Evolutionary conservation across 2,797 vertebrate species (phyloP).

Genomic region (Oryzias dopingdopingensis): DNA sequence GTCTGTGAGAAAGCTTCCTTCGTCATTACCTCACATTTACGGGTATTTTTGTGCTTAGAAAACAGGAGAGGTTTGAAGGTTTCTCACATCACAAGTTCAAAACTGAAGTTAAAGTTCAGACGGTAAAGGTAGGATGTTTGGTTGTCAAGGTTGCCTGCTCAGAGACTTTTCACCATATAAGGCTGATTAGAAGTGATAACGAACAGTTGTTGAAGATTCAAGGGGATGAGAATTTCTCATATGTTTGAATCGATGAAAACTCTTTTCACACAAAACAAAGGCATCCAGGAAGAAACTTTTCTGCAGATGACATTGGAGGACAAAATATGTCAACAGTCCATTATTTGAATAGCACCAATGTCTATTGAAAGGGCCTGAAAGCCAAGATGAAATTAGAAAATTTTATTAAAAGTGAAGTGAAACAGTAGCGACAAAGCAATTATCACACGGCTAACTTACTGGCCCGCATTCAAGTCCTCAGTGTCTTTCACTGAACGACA

Average conservation of each 20-base stretch:
- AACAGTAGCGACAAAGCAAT: conserved; percentile 65
- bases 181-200: conserved; percentile 27
- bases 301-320: conserved; percentile 46
- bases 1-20: conserved; percentile 59
- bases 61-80: conserved; percentile 52
- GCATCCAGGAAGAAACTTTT: conserved; percentile 34
- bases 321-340: conserved; percentile 40
- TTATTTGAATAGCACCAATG: conserved; percentile 70
- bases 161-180: conserved; percentile 29
- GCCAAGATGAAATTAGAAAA: conserved; percentile 71
- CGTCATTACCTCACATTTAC: conserved; percentile 59
- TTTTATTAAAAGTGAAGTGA: conserved; percentile 71
- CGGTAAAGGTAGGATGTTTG: conserved; percentile 9
- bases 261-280: conserved; percentile 44
- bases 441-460: conserved; percentile 58
- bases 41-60: conserved; percentile 71
- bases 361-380: conserved; percentile 71
- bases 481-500: conserved; percentile 40
- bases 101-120: conserved; percentile 31
- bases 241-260: conserved; percentile 10
- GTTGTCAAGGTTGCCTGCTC: conserved; percentile 21
- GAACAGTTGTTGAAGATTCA: conserved; percentile 4
- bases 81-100: conserved; percentile 37
- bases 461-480: conserved; percentile 42
- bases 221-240: conserved; percentile 5